phyloP scores from a whole-genome alignment of 2,888 invertebrate species.

The Trachelus troglodyta region DNA sequence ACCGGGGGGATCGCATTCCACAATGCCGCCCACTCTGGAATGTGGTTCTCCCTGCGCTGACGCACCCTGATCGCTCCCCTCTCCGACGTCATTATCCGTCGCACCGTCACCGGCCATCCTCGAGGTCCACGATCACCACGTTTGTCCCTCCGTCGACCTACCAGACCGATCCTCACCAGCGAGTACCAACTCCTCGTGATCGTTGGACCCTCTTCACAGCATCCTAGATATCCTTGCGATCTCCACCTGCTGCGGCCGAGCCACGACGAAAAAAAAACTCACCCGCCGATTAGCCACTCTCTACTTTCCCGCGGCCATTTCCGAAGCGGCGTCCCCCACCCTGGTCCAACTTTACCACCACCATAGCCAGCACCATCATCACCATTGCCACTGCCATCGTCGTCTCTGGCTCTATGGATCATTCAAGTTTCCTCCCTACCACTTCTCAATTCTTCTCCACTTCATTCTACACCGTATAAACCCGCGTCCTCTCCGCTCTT shows the following conservation, averaged over 20 bases:
- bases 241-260: no score
- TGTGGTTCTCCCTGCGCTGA: constrained; percentile 56
- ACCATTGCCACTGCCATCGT: not conserved
- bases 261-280: no score
- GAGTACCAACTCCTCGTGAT: no score
- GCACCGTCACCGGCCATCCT: constrained; percentile 57
- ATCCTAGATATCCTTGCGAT: no score
- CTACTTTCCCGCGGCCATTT: constrained; percentile 65
- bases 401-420: constrained; percentile 48
- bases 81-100: constrained; percentile 53
- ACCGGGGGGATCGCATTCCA: constrained; percentile 62
- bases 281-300: no score
- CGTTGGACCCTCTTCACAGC: no score
- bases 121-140: constrained; percentile 5
- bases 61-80: constrained; percentile 41
- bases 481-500: no score
- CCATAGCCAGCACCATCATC: constrained; percentile 15
- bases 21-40: constrained; percentile 65
- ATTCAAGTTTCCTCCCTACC: constrained; percentile 61
- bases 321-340: constrained; percentile 48
- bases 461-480: no score
- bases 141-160: no score
- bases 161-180: no score
- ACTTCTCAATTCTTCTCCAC: not conserved
- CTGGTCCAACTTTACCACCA: not conserved